Conservation (phyloP, 1,140 invertebrate genomes). For the Glossosoma conforme region DNA sequence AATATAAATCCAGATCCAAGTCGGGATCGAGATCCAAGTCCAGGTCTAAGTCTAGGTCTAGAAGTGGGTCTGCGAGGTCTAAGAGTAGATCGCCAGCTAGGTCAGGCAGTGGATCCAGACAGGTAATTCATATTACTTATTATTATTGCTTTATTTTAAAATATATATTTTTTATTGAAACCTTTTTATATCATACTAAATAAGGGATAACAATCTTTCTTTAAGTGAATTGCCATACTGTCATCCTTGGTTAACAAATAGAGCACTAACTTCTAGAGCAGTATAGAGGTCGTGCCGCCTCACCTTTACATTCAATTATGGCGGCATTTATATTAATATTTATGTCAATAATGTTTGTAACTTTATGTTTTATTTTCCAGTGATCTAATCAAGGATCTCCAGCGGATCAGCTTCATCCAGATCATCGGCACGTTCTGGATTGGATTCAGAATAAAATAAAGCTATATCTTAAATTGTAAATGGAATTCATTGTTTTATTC, state of each 20-base stretch:
- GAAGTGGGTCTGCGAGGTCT: conserved; percentile 39
- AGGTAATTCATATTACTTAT: conserved; percentile 32
- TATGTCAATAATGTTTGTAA: no score
- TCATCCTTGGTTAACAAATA: background rate
- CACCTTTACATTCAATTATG: no score
- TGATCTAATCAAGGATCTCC: conserved; percentile 16
- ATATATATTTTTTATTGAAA: background rate
- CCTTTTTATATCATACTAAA: background rate
- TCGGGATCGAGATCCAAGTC: conserved; percentile 36
- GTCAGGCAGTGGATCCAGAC: conserved; percentile 42
- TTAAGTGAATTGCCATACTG: background rate
- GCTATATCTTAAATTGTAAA: no score
- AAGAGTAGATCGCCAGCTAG: conserved; percentile 42
- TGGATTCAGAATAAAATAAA: conserved; percentile 27
- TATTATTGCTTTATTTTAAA: background rate
- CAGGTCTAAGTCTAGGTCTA: conserved; percentile 38
- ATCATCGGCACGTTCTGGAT: conserved; percentile 24
- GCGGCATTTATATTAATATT: no score
- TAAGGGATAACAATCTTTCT: background rate
- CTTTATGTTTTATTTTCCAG: conserved; percentile 17
- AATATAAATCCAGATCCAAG: conserved; percentile 31
- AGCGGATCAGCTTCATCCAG: conserved; percentile 28
- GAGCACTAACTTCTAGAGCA: background rate
- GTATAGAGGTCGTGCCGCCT: background rate
- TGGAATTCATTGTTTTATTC: no score